Conservation (phyloP, 2,113 vertebrate genomes). For the Cephalopterus ornatus region DNA sequence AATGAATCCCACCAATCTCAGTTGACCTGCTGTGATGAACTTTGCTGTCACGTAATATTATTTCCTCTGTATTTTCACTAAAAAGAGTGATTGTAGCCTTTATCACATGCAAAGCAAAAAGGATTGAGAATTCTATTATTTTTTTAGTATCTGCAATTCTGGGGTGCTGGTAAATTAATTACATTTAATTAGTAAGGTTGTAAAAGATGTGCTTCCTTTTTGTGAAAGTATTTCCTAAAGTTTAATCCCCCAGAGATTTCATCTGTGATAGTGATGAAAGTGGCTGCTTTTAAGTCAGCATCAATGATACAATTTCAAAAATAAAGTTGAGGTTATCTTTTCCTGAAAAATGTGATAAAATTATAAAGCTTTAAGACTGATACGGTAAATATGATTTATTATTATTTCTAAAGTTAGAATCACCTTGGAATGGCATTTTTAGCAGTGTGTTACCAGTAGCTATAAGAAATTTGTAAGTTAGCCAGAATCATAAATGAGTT, state of each 20-base stretch:
- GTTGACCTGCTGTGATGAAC: slow-evolving; percentile 2
- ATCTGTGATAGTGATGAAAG: not conserved
- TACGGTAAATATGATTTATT: not conserved
- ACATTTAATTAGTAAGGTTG: slow-evolving; percentile 57
- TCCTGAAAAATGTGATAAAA: not conserved
- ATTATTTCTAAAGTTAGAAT: not conserved
- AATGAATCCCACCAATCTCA: slow-evolving; percentile 58
- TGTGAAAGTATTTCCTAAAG: not conserved
- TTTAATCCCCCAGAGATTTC: slow-evolving; percentile 14
- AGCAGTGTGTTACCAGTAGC: not conserved
- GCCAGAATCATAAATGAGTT: not conserved
- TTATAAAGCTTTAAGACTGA: not conserved
- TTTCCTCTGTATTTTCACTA: slow-evolving; percentile 4
- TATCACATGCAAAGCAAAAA: not conserved
- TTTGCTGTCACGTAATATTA: not conserved
- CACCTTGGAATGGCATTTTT: not conserved
- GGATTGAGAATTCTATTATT: not conserved
- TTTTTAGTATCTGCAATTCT: slow-evolving; percentile 5
- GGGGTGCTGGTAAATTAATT: slow-evolving; percentile 42
- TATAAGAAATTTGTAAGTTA: not conserved
- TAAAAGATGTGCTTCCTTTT: slow-evolving; percentile 35
- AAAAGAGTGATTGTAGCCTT: not conserved
- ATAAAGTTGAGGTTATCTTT: not conserved
- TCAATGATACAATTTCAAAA: not conserved
- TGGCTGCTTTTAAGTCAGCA: not conserved